Evolutionary conservation across 2,797 vertebrate genomes (phyloP), one percentile per base, ranked within the genome.

Genomic region (Spatula clypeata): DNA sequence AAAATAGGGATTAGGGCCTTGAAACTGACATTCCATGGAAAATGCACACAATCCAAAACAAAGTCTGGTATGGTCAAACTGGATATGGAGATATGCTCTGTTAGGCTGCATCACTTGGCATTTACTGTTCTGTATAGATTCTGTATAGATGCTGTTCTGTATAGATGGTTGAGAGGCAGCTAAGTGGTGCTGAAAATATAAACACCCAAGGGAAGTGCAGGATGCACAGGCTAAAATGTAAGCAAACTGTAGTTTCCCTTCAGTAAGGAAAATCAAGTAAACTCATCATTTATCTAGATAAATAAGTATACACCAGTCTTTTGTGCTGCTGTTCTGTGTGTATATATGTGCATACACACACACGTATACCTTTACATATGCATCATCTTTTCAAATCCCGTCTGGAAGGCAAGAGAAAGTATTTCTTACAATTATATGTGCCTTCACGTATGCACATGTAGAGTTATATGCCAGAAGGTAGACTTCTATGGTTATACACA

Each of bases 401-500:
- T n/a, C 53, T 86, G 64, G 87, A 71, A 69, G 26, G 67, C 72
- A 75, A 55, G 4, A n/a, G 55, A 27, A 93, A 88, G n/a, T 67
- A 47, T 61, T 91, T 93, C 67, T 49, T 34, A 60, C 2, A 1
- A 51, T 83, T 86, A 32, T 58, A 4, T 73, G 61, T 73, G 55
- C 44, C 45, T 31, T 71, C 29, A 16, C 5, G 16, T 47, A 27
- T 53, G 54, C 3, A 0, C 55, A 21, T 51, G 29, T 13, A 54
- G 61, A 88, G 67, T 19, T 79, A 38, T 77, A 19, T 64, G 36
- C 62, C 54, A 60, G 82, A 67, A 90, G 4, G 29, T 44, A 62
- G 42, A 58, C 54, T 90, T 91, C 57, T 57, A 24, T 66, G 72
- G 42, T 82, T 86, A 84, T 80, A 17, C 83, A 64, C 69, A 90